Conservation (phyloP, 2,888 invertebrate genomes). For the Seira sanloemensis region DNA sequence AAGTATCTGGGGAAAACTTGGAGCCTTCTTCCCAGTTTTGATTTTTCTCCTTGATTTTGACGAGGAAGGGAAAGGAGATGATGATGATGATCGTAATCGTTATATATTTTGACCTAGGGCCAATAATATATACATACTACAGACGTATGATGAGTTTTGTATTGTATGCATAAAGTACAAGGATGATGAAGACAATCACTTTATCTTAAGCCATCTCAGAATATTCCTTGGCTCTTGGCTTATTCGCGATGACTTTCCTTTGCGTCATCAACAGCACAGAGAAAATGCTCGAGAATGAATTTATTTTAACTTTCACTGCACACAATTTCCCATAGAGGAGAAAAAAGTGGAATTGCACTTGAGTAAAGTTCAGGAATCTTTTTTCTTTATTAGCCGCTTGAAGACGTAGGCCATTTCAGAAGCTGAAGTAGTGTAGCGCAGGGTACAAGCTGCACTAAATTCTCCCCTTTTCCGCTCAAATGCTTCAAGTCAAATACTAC, state of each 20-base stretch:
- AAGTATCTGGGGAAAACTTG: not conserved
- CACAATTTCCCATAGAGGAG: not conserved
- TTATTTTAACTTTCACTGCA: conserved; percentile 1
- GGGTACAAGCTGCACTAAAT: not conserved
- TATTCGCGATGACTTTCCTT: not conserved
- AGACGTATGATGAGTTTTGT: not conserved
- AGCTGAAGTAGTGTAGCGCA: not conserved
- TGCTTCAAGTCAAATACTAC: not conserved
- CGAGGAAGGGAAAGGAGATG: conserved; percentile 16
- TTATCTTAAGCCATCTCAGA: not conserved
- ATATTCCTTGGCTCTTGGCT: not conserved
- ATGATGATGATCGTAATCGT: conserved; percentile 53
- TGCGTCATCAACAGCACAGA: not conserved
- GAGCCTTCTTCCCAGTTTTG: not conserved
- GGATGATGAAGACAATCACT: not conserved
- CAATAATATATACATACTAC: conserved; percentile 31
- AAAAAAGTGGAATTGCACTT: not conserved
- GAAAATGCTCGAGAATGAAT: not conserved
- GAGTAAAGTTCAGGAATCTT: not conserved
- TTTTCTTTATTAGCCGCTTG: conserved; percentile 1
- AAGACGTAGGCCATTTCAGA: not conserved
- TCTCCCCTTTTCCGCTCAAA: conserved; percentile 3
- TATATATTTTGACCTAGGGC: conserved; percentile 62
- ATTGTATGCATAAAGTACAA: not conserved
- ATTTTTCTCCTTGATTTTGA: conserved; percentile 19